A percentile compares a stretch with the other conserved stretches of the same genome.
These are phyloP conservation scores for Suillia variegata DNA, from an alignment of 2,888 invertebrate genomes.

Conservation along the genomic window DNA sequence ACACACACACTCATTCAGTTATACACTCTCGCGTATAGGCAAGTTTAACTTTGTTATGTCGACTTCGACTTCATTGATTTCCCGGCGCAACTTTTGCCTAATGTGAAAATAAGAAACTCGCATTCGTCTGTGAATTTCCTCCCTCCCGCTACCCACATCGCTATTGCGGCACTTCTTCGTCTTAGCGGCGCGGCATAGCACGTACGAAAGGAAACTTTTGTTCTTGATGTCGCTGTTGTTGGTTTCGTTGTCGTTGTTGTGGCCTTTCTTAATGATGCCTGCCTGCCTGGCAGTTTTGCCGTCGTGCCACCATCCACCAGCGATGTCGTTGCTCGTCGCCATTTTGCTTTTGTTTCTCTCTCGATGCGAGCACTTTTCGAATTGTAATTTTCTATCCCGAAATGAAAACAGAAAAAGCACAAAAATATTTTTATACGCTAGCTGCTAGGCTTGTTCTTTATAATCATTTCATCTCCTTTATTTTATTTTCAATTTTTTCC, in stretches of 20 bases:
- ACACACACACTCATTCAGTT: not conserved
- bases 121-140: not conserved
- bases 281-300: too few relatives aligned
- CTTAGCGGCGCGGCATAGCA: too few relatives aligned
- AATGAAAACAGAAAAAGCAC: not conserved
- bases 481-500: slow-evolving; percentile 3
- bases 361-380: not conserved
- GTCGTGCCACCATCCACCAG: too few relatives aligned
- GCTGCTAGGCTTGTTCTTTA: not conserved
- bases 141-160: not conserved
- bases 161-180: not conserved
- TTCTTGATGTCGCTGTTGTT: not conserved
- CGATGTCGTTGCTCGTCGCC: not conserved
- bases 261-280: not conserved
- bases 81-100: not conserved
- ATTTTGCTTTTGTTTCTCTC: not conserved
- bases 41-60: slow-evolving; percentile 3
- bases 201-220: not conserved
- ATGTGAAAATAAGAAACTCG: not conserved
- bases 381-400: not conserved
- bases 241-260: not conserved
- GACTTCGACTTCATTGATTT: slow-evolving; percentile 3
- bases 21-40: not conserved
- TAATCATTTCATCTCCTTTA: not conserved
- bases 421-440: not conserved